Base-by-base conservation (phyloP, 2,888 invertebrate genomes). In the Plagodis pulveraria region DNA sequence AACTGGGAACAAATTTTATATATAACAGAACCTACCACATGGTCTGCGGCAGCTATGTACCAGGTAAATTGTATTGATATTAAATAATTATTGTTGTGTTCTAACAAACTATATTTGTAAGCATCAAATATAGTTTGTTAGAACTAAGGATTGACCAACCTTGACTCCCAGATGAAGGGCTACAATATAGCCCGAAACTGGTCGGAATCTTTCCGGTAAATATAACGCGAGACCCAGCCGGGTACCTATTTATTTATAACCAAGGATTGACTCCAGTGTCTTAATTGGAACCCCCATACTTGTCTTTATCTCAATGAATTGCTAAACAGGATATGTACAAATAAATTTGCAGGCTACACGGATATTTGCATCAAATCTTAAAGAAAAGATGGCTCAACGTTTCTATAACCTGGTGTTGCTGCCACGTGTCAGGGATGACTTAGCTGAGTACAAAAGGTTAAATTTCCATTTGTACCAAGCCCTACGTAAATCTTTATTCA, bases 21-120 rank as follows among this genome's bases (percentile, higher is more conserved):
- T 70, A 93, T 97, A 34, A 97, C 97, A 33, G 97, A 98, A 84
- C 99, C 99, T 7, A 95, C 97, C n/a, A 95, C 94, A 44, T 99
- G 99, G 99, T 97, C 98, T 55, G 99, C 99, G 12, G 99, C 99
- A 45, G 97, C 99, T 0, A 97, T 99, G 97, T 99, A 98, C 85
- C 98, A 96, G 88, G 94, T 91, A 74, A 49, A 36, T 22, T 22
- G 22, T 22, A 22, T 22, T 22, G 22, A 22, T 22, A 22, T 2
- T 22, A 22, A 22, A 22, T 22, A 22, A 22, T 2, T 22, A 22
- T 22, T 22, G 22, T 22, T 4, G 22, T 4, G 1, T 22, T 22
- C n/a, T n/a, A n/a, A n/a, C n/a, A n/a, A n/a, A n/a, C n/a, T n/a
- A n/a, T 22, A 22, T 22, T 22, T 22, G 22, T 22, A 22, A 2